Base-by-base conservation (phyloP, 2,797 vertebrate genomes). In the Myotis myotis region DNA sequence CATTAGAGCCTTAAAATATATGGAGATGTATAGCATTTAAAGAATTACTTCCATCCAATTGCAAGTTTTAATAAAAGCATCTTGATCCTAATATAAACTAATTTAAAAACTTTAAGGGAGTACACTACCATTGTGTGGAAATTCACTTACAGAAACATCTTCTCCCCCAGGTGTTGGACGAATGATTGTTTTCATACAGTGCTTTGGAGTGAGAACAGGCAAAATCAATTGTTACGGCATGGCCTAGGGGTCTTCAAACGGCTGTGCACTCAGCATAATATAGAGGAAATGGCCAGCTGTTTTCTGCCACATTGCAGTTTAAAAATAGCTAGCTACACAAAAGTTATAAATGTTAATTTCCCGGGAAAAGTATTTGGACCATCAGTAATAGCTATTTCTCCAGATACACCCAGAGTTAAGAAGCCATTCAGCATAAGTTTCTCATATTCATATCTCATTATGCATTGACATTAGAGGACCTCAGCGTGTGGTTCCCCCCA, bases 381-480 rank as follows among this genome's bases (percentile, higher is more conserved):
- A 62, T 92, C 91, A 92, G 74, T 85, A 75, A 68, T 6, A 36
- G 16, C 92, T 93, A 11, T 94, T 90, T 94, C 75, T 93, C 83
- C 68, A 89, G 75, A 47, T 95, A 90, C 41, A 94, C 71, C 8
- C 64, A 15, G 15, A 44, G 89, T 92, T 76, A 47, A 11, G 44
- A 60, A 89, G 49, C 16, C 85, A 62, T 74, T 94, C 88, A 76
- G 44, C 51, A 47, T 41, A 62, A 87, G 49, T 57, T 74, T 94
- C 55, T 55, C 80, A 87, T 19, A 95, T 95, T 94, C 91, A 25
- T 49, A 72, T 70, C 92, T 96, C 57, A 93, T 91, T 60, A 87
- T 79, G 94, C 91, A 66, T 22, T 82, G 89, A 75, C 81, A 84
- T 87, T 38, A 95, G 93, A 71, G 79, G 49, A 6, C 16, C 79